Conservation (phyloP, 2,797 vertebrate genomes). For the Phalanger gymnotis region DNA sequence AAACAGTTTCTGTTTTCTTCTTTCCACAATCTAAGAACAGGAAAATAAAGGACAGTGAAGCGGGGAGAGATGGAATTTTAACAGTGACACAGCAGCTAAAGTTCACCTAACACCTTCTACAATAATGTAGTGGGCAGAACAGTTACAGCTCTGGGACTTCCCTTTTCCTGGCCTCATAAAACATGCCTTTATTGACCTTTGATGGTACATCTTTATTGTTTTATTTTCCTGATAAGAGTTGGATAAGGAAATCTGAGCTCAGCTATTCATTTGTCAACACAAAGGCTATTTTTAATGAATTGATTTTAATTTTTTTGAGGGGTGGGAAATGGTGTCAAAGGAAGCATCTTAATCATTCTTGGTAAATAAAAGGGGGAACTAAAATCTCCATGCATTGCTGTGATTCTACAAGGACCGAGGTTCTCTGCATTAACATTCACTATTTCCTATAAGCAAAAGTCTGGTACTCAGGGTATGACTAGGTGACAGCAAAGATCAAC, state of each 20-base stretch:
- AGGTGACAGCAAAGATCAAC: background rate
- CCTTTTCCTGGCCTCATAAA: slow-evolving; percentile 72
- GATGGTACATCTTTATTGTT: slow-evolving; percentile 72
- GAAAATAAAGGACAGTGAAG: slow-evolving; percentile 52
- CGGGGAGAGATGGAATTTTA: background rate
- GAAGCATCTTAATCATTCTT: slow-evolving; percentile 13
- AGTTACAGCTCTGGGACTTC: slow-evolving; percentile 72
- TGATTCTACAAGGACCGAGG: background rate
- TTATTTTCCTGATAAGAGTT: slow-evolving; percentile 62
- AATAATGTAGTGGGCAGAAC: slow-evolving; percentile 53
- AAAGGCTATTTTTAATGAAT: background rate
- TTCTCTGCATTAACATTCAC: background rate
- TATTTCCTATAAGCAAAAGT: background rate
- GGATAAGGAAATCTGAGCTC: slow-evolving; percentile 64
- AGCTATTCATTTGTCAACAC: slow-evolving; percentile 49
- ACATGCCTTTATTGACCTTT: slow-evolving; percentile 68
- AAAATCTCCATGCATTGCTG: background rate
- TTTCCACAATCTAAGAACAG: slow-evolving; percentile 39
- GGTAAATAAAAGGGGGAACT: background rate
- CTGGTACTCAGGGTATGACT: background rate
- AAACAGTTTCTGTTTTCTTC: background rate
- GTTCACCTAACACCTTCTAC: slow-evolving; percentile 49
- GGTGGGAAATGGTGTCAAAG: slow-evolving; percentile 36
- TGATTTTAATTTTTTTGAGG: background rate
- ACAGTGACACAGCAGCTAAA: slow-evolving; percentile 46